A percentile compares a stretch with the other conserved stretches of the same genome.
These are phyloP conservation scores for Paedocypris sp. DNA, from an alignment of 2,113 vertebrate genomes.

Conservation along the genomic window DNA sequence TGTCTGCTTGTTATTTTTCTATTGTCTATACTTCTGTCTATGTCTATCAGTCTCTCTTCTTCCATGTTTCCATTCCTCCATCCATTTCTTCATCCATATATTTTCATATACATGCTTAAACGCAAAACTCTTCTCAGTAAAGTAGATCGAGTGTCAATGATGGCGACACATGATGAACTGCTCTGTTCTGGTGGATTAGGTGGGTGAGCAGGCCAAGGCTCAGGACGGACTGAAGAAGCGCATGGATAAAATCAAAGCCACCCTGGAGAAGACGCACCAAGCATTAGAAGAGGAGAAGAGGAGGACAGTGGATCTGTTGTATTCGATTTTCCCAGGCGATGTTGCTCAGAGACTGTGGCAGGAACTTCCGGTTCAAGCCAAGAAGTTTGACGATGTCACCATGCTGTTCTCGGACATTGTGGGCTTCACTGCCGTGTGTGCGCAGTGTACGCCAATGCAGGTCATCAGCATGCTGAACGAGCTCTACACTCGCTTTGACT, in stretches of 20 bases:
- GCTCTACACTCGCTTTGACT: constrained; percentile 93
- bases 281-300: constrained; percentile 96
- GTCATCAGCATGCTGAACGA: constrained; percentile 99
- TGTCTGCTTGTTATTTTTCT: too few relatives aligned
- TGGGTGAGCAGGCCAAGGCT: constrained; percentile 90
- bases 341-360: constrained; percentile 96
- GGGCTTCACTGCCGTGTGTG: constrained; percentile 94
- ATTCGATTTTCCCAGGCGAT: constrained; percentile 94
- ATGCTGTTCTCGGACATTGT: constrained; percentile 99
- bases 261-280: constrained; percentile 84
- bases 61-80: too few relatives aligned
- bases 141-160: too few relatives aligned
- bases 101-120: too few relatives aligned
- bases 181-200: too few relatives aligned
- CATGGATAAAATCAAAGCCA: constrained; percentile 97
- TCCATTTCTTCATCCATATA: too few relatives aligned
- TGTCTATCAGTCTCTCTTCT: too few relatives aligned
- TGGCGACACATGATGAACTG: too few relatives aligned
- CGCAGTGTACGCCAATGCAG: constrained; percentile 96
- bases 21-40: too few relatives aligned
- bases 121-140: too few relatives aligned
- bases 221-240: constrained; percentile 95
- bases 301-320: constrained; percentile 91
- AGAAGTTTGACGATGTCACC: constrained; percentile 95
- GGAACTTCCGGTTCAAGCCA: constrained; percentile 82